Percentiles rank a stretch among this genome's conserved stretches.
phyloP scores from a whole-genome alignment of 2,888 invertebrate species.

The Synanthedon andrenaeformis region DNA sequence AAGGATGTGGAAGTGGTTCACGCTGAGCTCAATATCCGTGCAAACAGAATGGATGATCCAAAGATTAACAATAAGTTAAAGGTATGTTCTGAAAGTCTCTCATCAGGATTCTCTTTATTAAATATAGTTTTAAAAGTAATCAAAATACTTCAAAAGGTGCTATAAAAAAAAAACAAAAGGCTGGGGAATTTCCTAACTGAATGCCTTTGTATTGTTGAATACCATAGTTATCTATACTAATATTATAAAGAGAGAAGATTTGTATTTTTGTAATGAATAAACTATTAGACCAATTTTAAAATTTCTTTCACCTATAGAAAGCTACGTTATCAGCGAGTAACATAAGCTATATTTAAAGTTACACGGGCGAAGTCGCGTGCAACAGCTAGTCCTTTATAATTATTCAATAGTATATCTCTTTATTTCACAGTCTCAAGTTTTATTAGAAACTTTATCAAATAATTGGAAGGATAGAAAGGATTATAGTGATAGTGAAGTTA shows the following conservation, averaged over 20 bases:
- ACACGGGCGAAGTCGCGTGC: too few species aligned
- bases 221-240: too few species aligned
- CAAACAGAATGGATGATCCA: constrained; percentile 57
- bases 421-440: constrained; percentile 35
- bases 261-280: too few species aligned
- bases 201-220: too few species aligned
- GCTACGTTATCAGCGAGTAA: too few species aligned
- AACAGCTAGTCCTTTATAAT: background rate
- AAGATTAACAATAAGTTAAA: constrained; percentile 41
- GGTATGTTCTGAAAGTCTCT: constrained; percentile 19
- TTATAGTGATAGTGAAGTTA: constrained; percentile 43
- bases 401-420: background rate
- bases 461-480: constrained; percentile 62
- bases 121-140: background rate
- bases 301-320: too few species aligned
- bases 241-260: too few species aligned
- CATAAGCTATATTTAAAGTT: too few species aligned
- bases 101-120: too few species aligned
- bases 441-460: constrained; percentile 41
- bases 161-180: too few species aligned
- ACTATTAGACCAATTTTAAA: too few species aligned
- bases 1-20: constrained; percentile 23
- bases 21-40: constrained; percentile 45
- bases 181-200: too few species aligned
- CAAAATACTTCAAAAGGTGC: background rate